Evolutionary conservation across 2,797 vertebrate species (phyloP).

Genomic region (Zalophus californianus): DNA sequence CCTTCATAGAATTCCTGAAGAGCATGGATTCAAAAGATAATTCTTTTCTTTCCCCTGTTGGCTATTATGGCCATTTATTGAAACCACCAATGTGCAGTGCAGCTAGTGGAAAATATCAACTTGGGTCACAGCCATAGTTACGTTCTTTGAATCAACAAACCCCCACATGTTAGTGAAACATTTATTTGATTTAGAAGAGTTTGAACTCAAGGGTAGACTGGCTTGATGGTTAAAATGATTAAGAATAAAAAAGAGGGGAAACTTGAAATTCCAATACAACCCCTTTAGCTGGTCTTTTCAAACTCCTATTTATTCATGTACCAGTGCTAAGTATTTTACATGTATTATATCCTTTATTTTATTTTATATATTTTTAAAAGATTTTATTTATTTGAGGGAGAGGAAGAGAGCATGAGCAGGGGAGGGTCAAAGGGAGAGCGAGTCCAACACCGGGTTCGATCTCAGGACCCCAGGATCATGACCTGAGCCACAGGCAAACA

Average conservation of each 20-base stretch:
- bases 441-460: too few species aligned
- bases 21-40: slow-evolving; percentile 51
- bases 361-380: too few species aligned
- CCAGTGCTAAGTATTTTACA: not conserved
- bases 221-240: not conserved
- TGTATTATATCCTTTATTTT: not conserved
- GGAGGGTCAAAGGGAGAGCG: too few species aligned
- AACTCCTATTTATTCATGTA: slow-evolving; percentile 9
- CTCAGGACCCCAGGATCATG: too few species aligned
- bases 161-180: not conserved
- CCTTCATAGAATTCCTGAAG: slow-evolving; percentile 56
- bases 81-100: slow-evolving; percentile 24
- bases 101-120: slow-evolving; percentile 26
- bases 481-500: too few species aligned
- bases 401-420: too few species aligned
- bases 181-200: not conserved
- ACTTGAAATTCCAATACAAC: not conserved
- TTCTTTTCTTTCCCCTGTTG: slow-evolving; percentile 57
- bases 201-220: not conserved
- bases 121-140: slow-evolving; percentile 2
- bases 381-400: too few species aligned
- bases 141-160: slow-evolving; percentile 18
- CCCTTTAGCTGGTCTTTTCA: slow-evolving; percentile 10
- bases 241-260: not conserved
- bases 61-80: slow-evolving; percentile 55